Base-by-base conservation (phyloP, 1,140 invertebrate genomes). In the Nasonia longicornis region DNA sequence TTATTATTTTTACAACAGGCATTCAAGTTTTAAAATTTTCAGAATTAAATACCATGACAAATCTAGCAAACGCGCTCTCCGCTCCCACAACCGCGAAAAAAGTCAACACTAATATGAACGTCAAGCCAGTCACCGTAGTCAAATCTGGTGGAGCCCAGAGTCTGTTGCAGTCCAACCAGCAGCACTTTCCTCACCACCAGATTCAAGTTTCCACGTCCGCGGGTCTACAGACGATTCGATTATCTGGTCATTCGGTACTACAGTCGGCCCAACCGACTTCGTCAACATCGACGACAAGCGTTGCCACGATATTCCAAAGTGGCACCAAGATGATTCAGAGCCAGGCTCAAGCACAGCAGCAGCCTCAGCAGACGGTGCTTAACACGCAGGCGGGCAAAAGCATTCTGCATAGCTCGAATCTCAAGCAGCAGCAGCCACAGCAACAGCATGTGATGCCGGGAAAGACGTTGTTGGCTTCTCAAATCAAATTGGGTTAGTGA, bases 201-300 rank as follows among this genome's bases (percentile, higher is more conserved):
- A 91, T 91, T 80, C 90, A 91, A 80, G 87, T 86, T 75, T 92
- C 91, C 20, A 92, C 91, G 4, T 91, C 90, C 0, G 90, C 90
- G 12, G 92, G 91, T 22, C 81, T 92, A 16, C 92, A 93, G 81
- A 92, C 92, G 0, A 92, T 93, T 66, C 87, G 91, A 70, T 83
- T 92, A n/a, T 90, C 91, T 4, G 91, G 91, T 20, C 91, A 91
- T 72, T 91, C 91, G 2, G 90, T 91, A 0, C 79, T 91, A 2
- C 90, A 91, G 38, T 89, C 91, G 8, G 87, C 88, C 3, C 72
- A 79, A 14, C 89, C 89, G 77, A 81, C 85, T 8, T 85, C 86
- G 0, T 83, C 88, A 2, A 84, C 86, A 7, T 84, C 85, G 7
- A 85, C 83, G 8, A 79, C 86, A 1, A 91, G 85, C 73, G 83